A percentile compares a stretch with the other conserved stretches of the same genome.
Evolutionary conservation across 1,140 invertebrate genomes (phyloP).

Genomic region (Chironomus striatipennis): DNA sequence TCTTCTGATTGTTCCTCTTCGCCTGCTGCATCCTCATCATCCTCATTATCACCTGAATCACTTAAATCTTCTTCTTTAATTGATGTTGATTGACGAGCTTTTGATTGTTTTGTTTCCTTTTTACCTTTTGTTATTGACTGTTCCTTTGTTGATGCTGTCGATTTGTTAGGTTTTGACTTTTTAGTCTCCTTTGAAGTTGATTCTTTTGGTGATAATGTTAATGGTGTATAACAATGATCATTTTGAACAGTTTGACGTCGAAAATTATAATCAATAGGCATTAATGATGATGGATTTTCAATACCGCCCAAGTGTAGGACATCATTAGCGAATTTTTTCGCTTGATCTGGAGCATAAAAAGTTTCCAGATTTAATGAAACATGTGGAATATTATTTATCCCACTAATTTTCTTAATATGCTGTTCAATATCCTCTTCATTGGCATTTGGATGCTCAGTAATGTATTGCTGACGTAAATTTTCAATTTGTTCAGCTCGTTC

Average conservation of each 20-base stretch:
- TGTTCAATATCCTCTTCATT: slow-evolving; percentile 28
- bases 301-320: slow-evolving; percentile 36
- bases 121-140: slow-evolving; percentile 46
- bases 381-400: slow-evolving; percentile 27
- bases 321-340: slow-evolving; percentile 36
- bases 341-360: slow-evolving; percentile 35
- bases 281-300: slow-evolving; percentile 31
- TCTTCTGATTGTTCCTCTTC: slow-evolving; percentile 31
- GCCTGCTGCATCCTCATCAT: slow-evolving; percentile 30
- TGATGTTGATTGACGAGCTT: slow-evolving; percentile 6
- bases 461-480: slow-evolving; percentile 29
- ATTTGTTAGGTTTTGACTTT: slow-evolving; percentile 47
- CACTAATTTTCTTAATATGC: slow-evolving; percentile 26
- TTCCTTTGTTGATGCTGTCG: slow-evolving; percentile 58
- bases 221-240: slow-evolving; percentile 58
- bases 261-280: slow-evolving; percentile 33
- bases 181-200: slow-evolving; percentile 29
- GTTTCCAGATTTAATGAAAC: slow-evolving; percentile 36
- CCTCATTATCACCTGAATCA: slow-evolving; percentile 28
- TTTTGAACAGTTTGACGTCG: slow-evolving; percentile 45
- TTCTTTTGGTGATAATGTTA: slow-evolving; percentile 38
- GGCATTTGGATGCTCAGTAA: slow-evolving; percentile 28
- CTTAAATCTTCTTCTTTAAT: slow-evolving; percentile 27
- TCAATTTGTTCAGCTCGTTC: slow-evolving; percentile 32
- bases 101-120: slow-evolving; percentile 25